Base-by-base conservation (phyloP, 2,113 vertebrate genomes). In the Hymenochirus boettgeri region DNA sequence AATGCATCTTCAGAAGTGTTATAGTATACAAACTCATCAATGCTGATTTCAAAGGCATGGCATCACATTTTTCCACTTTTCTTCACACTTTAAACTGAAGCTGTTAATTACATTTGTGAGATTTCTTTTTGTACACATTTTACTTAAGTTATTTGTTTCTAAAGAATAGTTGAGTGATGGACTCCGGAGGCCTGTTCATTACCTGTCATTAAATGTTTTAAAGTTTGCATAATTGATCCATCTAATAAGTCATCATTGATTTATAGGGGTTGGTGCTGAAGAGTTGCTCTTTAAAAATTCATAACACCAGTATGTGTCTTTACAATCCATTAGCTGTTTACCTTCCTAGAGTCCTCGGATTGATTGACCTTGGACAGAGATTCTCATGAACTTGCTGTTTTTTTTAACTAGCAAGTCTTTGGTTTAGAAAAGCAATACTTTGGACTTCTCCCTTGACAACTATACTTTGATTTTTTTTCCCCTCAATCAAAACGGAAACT, bases 181-280 rank as follows among this genome's bases (percentile, higher is more conserved):
- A 70, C 92, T 82, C 91, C 50, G 23, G 89, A 89, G 94, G 85
- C 83, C 82, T 86, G 82, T 94, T 97, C 89, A 96, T 97, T 95
- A 93, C 89, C 87, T 96, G 93, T 97, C 89, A 96, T 96, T 97
- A 96, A 97, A 92, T 96, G 93, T 93, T 96, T 95, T 95, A 89
- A 92, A 93, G 91, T 96, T 95, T 97, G 92, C 94, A 98, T 96
- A 96, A 97, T 98, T 99, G 95, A 99, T 99, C 90, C 75, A 81
- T 83, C 88, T 90, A 93, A 95, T 96, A 94, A 97, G 90, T 92
- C 90, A 87, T 94, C 88, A 96, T 95, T 97, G 96, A 99, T 97
- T 99, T 92, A 96, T 94, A 88, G 90, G 81, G 85, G 88, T 89
- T 89, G 92, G 81, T 81, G 85, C 86, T 84, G 88, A 88, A 90